Percentiles rank a stretch among this genome's conserved stretches.
These are phyloP conservation scores for Myotis daubentonii DNA, from an alignment of 2,797 vertebrate genomes.

Conservation along the genomic window DNA sequence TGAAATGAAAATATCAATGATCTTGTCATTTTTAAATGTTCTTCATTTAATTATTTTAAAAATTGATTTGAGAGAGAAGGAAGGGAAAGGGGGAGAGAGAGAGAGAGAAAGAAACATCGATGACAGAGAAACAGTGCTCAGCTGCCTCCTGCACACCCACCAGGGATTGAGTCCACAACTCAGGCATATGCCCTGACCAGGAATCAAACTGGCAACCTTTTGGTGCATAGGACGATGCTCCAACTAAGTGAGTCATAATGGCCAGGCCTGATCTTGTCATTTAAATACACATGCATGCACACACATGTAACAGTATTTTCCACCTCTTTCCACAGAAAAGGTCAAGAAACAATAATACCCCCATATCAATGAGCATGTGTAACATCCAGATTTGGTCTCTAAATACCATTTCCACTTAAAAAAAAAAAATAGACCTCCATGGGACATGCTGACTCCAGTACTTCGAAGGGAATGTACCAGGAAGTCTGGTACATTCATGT, in stretches of 20 bases:
- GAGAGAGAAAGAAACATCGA: no score
- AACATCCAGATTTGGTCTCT: not conserved
- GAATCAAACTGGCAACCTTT: no score
- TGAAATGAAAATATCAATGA: slow-evolving; percentile 1
- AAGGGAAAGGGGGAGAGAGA: no score
- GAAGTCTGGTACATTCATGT: not conserved
- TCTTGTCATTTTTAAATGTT: not conserved
- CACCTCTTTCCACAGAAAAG: slow-evolving; percentile 24
- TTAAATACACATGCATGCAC: not conserved
- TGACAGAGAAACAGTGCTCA: no score
- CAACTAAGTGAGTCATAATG: not conserved
- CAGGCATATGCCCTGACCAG: no score
- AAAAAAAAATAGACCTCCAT: not conserved
- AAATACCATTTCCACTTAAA: not conserved
- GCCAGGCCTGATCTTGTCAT: not conserved
- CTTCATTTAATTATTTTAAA: no score
- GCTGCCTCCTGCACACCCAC: no score
- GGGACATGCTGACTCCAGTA: slow-evolving; percentile 10
- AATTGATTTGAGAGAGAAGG: no score
- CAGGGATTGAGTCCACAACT: no score
- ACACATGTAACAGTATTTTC: not conserved
- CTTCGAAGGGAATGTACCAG: slow-evolving; percentile 33
- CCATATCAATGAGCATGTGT: not conserved
- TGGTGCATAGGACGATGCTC: no score
- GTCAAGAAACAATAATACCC: not conserved